phyloP scores from a whole-genome alignment of 2,113 vertebrate species.

The Bubo scandiacus region DNA sequence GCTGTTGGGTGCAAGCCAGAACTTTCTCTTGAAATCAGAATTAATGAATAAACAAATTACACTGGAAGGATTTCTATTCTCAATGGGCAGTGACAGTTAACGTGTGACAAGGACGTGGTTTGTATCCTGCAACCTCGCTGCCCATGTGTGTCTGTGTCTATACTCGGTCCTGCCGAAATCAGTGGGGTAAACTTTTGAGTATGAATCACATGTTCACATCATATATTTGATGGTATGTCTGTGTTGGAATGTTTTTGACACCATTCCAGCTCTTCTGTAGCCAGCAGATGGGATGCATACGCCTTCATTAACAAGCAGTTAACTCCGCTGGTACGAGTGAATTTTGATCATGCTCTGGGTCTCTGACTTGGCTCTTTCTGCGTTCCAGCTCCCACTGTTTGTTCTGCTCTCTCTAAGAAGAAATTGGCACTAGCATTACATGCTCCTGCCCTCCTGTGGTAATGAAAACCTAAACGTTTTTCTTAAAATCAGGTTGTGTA shows the following conservation, averaged over 20 bases:
- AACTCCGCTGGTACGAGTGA: background rate
- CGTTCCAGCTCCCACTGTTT: slow-evolving; percentile 23
- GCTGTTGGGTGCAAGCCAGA: slow-evolving; percentile 47
- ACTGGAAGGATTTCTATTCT: background rate
- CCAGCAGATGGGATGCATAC: slow-evolving; percentile 60
- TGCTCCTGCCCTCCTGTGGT: slow-evolving; percentile 59
- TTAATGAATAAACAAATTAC: slow-evolving; percentile 44
- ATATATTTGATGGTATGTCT: background rate
- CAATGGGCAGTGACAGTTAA: background rate
- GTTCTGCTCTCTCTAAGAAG: background rate
- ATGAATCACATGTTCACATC: background rate
- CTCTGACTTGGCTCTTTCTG: slow-evolving; percentile 49
- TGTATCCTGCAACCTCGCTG: background rate
- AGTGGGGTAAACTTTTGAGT: background rate
- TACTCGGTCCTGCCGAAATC: accelerated
- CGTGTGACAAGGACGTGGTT: background rate
- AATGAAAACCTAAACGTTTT: background rate
- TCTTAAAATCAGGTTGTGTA: background rate
- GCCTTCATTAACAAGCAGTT: slow-evolving; percentile 60
- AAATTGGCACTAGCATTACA: background rate
- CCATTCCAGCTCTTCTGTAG: slow-evolving; percentile 34
- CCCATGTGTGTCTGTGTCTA: background rate
- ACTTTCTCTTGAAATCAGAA: slow-evolving; percentile 58
- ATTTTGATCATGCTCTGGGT: slow-evolving; percentile 1
- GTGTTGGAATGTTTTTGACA: slow-evolving; percentile 44